A percentile compares a stretch with the other conserved stretches of the same genome.
Evolutionary conservation across 2,888 invertebrate genomes (phyloP).

Genomic region (Sycophila texana): DNA sequence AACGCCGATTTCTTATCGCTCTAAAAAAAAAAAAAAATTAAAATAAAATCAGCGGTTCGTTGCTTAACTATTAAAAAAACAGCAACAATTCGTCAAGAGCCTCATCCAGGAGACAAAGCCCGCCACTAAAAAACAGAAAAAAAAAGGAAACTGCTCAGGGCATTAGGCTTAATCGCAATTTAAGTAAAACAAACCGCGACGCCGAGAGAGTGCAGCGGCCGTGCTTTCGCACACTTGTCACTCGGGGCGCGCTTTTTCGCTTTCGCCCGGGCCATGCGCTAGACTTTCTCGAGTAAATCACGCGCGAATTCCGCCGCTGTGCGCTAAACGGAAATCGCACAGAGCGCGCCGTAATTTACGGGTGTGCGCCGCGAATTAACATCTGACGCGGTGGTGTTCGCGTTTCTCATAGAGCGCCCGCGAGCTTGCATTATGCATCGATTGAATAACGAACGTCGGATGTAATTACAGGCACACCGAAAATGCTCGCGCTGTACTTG

Average conservation of each 20-base stretch:
- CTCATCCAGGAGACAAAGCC: no score
- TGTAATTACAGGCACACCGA: background rate
- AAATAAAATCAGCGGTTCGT: no score
- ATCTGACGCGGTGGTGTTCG: background rate
- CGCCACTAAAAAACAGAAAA: background rate
- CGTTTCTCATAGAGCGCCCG: conserved; percentile 1
- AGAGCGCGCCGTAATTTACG: conserved; percentile 27
- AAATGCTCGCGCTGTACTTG: no score
- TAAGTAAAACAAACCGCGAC: background rate
- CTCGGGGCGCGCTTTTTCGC: conserved; percentile 13
- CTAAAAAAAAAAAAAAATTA: no score
- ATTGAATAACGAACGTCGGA: conserved; percentile 7
- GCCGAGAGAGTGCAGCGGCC: background rate
- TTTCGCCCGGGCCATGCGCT: conserved; percentile 13
- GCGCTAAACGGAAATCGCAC: background rate
- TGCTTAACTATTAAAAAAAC: no score
- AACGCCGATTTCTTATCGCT: no score
- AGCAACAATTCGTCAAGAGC: no score
- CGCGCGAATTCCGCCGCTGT: background rate
- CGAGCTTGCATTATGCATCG: conserved; percentile 30
- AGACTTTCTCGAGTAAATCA: conserved; percentile 43
- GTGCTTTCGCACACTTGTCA: conserved; percentile 58
- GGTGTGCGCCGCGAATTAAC: background rate
- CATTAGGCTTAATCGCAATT: background rate
- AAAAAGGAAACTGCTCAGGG: background rate